These are phyloP conservation scores for Megathymus violae DNA, from an alignment of 1,140 invertebrate species.

Conservation along the genomic window DNA sequence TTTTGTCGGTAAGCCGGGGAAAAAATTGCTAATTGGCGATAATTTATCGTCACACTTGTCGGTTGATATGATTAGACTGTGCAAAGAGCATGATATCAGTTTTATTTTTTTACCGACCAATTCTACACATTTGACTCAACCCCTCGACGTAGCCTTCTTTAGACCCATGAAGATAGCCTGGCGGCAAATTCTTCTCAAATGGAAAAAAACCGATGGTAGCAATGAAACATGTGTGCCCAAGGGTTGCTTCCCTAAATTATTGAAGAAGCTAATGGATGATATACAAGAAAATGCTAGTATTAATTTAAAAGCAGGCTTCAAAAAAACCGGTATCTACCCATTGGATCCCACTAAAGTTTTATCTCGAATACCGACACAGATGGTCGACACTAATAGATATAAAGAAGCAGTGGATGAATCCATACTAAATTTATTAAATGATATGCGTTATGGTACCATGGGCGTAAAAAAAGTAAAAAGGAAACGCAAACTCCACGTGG, in stretches of 20 bases:
- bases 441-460: slow-evolving; percentile 41
- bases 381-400: not conserved
- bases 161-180: slow-evolving; percentile 29
- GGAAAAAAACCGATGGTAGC: slow-evolving; percentile 23
- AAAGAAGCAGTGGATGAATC: slow-evolving; percentile 37
- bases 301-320: slow-evolving; percentile 41
- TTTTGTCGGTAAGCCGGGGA: slow-evolving; percentile 12
- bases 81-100: slow-evolving; percentile 26
- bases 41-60: slow-evolving; percentile 9
- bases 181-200: slow-evolving; percentile 16
- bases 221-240: slow-evolving; percentile 32
- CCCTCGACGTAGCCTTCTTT: slow-evolving; percentile 36
- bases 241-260: slow-evolving; percentile 37
- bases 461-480: slow-evolving; percentile 31
- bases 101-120: slow-evolving; percentile 37
- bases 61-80: slow-evolving; percentile 7
- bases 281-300: slow-evolving; percentile 31
- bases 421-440: slow-evolving; percentile 34
- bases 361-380: slow-evolving; percentile 33
- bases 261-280: slow-evolving; percentile 27
- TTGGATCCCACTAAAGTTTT: slow-evolving; percentile 29
- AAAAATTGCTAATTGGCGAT: slow-evolving; percentile 27
- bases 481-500: slow-evolving; percentile 30
- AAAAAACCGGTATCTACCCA: slow-evolving; percentile 40
- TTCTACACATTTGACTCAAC: slow-evolving; percentile 36